These are phyloP conservation scores for Nyctereutes procyonoides DNA, from an alignment of 2,113 vertebrate species.

Conservation along the genomic window DNA sequence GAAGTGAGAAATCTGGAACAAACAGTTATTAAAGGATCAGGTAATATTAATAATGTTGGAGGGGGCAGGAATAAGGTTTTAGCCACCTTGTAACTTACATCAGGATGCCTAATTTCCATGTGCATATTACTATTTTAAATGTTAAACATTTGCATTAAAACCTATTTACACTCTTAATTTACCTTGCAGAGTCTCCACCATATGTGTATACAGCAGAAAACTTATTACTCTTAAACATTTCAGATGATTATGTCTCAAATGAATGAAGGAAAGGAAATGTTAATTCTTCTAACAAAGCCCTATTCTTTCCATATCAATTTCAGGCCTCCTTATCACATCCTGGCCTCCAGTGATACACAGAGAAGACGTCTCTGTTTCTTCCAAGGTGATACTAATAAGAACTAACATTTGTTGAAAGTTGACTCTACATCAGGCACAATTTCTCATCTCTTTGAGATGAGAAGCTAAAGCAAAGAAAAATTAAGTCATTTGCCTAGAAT, in stretches of 20 bases:
- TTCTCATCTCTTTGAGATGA: not conserved
- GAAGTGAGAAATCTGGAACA: not conserved
- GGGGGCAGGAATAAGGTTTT: not conserved
- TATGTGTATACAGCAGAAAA: not conserved
- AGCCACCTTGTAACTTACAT: not conserved
- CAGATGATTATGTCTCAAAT: not conserved
- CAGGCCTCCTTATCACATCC: not conserved
- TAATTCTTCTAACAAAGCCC: not conserved
- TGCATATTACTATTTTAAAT: not conserved
- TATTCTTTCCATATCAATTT: not conserved
- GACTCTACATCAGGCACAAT: not conserved
- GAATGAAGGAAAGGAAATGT: not conserved
- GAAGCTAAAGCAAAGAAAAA: not conserved
- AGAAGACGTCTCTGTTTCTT: not conserved
- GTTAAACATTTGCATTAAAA: not conserved
- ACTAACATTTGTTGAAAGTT: slow-evolving; percentile 31
- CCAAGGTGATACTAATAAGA: slow-evolving; percentile 21
- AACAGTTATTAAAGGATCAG: not conserved
- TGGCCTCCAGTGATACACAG: not conserved
- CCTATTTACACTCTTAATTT: not conserved
- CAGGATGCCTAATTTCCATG: not conserved
- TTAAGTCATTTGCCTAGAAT: not conserved
- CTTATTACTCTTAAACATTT: not conserved
- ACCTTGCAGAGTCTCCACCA: not conserved
- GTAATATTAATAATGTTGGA: not conserved